Base-by-base conservation (phyloP, 2,113 vertebrate species). In the Chroicocephalus ridibundus region DNA sequence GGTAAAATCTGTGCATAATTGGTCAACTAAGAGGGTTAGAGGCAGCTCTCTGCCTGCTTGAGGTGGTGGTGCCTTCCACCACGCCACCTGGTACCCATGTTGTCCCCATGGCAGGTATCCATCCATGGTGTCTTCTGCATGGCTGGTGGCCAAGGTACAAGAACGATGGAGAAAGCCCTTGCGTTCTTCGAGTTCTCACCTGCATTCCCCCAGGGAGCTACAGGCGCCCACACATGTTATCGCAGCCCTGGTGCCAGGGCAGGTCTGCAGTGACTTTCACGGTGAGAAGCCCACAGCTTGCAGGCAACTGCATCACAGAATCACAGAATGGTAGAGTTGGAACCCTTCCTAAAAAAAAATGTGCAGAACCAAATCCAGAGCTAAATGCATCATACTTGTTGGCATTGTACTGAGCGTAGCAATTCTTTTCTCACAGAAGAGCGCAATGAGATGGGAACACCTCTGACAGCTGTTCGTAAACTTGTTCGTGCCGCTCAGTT, bases 401-500 rank as follows among this genome's bases (percentile, higher is more conserved):
- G 92, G 79, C 42, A 2, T 7, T 49, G 49, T 61, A 60, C 84
- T 69, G 66, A 72, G 40, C 0, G 0, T 8, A 64, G 78, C 68
- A 65, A 82, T 82, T 93, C 74, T 55, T 42, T 87, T 85, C 86
- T 94, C 90, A 74, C 78, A 85, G 89, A 68, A 1, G 32, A 93
- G n/a, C 0, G 0, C 38, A 36, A 31, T 24, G 64, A 75, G 60
- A 55, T 84, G 72, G 88, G 90, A 93, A 61, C 79, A 55, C 22
- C 40, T 81, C 85, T 44, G 80, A 68, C 82, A 94, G 92, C 78
- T 94, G 71, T 58, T 85, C 10, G 0, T 66, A 78, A 78, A 86
- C 93, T 86, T 77, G 55, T 81, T 88, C 36, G 13, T 68, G 72
- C 80, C 78, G 82, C 72, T 96, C 86, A 68, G 55, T 69, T 91